Percentiles rank a stretch among this genome's conserved stretches.
Conservation (phyloP, 64 coral and sea anemone genomes). For the Catalaphyllia jardinei region DNA sequence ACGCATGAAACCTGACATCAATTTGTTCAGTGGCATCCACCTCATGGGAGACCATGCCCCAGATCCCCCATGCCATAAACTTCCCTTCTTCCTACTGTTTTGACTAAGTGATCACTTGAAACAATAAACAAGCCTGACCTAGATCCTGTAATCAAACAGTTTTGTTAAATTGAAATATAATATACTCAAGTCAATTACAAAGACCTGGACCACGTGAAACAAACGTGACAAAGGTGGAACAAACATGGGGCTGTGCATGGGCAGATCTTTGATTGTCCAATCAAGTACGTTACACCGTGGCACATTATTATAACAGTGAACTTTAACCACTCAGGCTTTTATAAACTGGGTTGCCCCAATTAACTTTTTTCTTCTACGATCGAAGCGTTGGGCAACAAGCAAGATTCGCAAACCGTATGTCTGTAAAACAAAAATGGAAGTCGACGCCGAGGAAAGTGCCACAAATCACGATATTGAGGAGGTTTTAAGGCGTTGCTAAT, state of each 20-base stretch:
- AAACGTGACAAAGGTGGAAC: background rate
- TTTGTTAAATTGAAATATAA: too few species aligned
- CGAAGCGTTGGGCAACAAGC: background rate
- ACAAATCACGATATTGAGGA: background rate
- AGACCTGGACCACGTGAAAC: background rate
- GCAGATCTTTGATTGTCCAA: background rate
- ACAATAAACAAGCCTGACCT: too few species aligned
- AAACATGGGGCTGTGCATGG: too few species aligned
- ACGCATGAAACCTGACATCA: too few species aligned
- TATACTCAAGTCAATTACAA: background rate
- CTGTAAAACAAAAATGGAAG: background rate
- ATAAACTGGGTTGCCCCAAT: background rate
- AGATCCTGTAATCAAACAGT: too few species aligned
- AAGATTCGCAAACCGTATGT: too few species aligned
- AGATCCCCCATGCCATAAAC: too few species aligned
- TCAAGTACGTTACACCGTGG: background rate
- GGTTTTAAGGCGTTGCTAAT: too few species aligned
- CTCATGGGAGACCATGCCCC: too few species aligned
- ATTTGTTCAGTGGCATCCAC: too few species aligned
- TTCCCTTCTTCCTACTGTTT: too few species aligned
- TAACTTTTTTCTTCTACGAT: rapidly evolving
- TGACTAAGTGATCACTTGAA: too few species aligned
- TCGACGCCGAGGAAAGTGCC: background rate
- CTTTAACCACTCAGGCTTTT: background rate
- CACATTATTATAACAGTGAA: background rate